A percentile compares a stretch with the other conserved stretches of the same genome.
Evolutionary conservation across 1,140 invertebrate genomes (phyloP).

Genomic region (Drosophila jambulina): DNA sequence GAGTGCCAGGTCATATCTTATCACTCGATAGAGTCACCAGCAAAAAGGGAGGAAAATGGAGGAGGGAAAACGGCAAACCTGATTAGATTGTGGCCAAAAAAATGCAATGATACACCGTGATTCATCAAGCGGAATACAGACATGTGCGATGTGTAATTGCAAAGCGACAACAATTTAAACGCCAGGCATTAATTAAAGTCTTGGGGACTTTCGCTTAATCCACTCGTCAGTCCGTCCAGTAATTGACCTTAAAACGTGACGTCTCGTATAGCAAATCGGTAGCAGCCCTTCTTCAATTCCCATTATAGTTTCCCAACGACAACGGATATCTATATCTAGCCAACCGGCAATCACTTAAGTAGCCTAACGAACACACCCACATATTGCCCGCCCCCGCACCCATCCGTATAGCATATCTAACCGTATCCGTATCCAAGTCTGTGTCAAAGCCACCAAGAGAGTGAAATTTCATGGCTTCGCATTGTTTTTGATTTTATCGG

Average conservation of each 20-base stretch:
- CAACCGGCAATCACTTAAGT: conserved; percentile 73
- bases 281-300: conserved; percentile 33
- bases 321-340: conserved; percentile 50
- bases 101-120: conserved; percentile 50
- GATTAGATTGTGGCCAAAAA: conserved; percentile 60
- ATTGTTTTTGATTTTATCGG: conserved; percentile 58
- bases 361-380: conserved; percentile 66
- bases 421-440: conserved; percentile 12
- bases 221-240: conserved; percentile 21
- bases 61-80: not conserved
- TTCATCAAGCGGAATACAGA: conserved; percentile 21
- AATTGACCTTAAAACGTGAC: conserved; percentile 76
- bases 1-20: conserved; percentile 56
- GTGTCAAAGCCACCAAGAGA: conserved; percentile 29
- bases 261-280: conserved; percentile 32
- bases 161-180: conserved; percentile 24
- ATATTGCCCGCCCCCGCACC: conserved; percentile 5
- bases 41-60: conserved; percentile 8
- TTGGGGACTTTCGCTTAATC: conserved; percentile 39
- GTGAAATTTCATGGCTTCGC: conserved; percentile 44
- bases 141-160: conserved; percentile 43
- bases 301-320: conserved; percentile 54
- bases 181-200: conserved; percentile 39
- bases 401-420: not conserved
- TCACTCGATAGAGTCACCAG: conserved; percentile 52